Evolutionary conservation across 1,140 invertebrate genomes (phyloP).

Genomic region (Drosophila asahinai): DNA sequence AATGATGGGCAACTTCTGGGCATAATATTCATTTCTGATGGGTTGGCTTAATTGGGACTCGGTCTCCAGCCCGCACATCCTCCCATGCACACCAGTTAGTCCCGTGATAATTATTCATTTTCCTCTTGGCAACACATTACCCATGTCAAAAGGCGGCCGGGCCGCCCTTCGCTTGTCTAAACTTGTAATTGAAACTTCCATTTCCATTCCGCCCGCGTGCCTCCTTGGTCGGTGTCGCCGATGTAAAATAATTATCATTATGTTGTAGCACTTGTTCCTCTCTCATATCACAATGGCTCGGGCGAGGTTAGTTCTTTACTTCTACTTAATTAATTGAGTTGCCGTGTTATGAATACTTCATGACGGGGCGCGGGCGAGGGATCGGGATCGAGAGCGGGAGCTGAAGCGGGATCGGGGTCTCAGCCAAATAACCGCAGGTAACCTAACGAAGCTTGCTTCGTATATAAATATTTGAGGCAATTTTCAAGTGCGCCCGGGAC

Average conservation of each 20-base stretch:
- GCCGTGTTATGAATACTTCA: slow-evolving; percentile 78
- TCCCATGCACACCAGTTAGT: slow-evolving; percentile 12
- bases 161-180: slow-evolving; percentile 41
- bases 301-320: slow-evolving; percentile 54
- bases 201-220: slow-evolving; percentile 6
- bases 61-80: background rate
- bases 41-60: slow-evolving; percentile 21
- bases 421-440: slow-evolving; percentile 75
- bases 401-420: slow-evolving; percentile 17
- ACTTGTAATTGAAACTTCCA: slow-evolving; percentile 70
- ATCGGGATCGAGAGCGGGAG: no score
- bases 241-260: slow-evolving; percentile 79
- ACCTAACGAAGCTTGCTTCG: slow-evolving; percentile 59
- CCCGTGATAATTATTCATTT: slow-evolving; percentile 61
- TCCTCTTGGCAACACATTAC: slow-evolving; percentile 60
- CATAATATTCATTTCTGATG: background rate
- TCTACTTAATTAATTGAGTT: slow-evolving; percentile 79
- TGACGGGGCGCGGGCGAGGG: slow-evolving; percentile 24
- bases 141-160: slow-evolving; percentile 51
- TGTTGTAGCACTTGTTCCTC: slow-evolving; percentile 46
- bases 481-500: slow-evolving; percentile 70
- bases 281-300: slow-evolving; percentile 44
- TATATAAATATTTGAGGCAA: slow-evolving; percentile 78
- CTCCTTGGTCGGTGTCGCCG: slow-evolving; percentile 7
- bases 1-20: slow-evolving; percentile 8